Evolutionary conservation across 2,888 invertebrate species (phyloP).

Genomic region (Suillia variegata): DNA sequence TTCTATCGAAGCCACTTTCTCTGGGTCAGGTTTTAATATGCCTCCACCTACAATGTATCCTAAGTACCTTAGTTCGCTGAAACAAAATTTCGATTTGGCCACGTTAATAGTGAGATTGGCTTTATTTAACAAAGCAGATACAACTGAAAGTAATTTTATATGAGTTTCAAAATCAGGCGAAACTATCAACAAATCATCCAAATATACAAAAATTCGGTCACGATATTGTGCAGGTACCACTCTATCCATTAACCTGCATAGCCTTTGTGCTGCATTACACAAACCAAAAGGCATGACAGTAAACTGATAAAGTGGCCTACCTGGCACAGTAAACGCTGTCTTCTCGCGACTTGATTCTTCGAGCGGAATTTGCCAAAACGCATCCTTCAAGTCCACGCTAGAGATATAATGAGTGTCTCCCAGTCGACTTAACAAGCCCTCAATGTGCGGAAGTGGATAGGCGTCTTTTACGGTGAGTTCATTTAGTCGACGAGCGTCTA

Average conservation of each 20-base stretch:
- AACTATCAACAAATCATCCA: neutral
- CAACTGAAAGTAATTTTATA: conserved; percentile 4
- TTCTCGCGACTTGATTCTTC: neutral
- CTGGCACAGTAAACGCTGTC: neutral
- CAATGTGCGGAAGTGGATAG: neutral
- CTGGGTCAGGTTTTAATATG: conserved; percentile 16
- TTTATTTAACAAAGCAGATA: neutral
- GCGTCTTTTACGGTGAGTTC: neutral
- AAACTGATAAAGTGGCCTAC: neutral
- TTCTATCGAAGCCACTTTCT: conserved; percentile 7
- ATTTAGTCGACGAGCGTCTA: neutral
- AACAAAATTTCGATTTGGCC: conserved; percentile 21
- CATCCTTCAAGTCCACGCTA: neutral
- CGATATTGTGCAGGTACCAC: neutral
- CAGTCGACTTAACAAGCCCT: neutral
- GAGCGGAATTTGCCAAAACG: conserved; percentile 18
- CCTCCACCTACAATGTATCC: conserved; percentile 23
- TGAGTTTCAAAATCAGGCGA: neutral
- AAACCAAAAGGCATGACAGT: conserved; percentile 18
- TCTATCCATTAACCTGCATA: conserved; percentile 29
- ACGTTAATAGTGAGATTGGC: conserved; percentile 23
- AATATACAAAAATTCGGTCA: neutral
- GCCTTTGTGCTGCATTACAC: conserved; percentile 9
- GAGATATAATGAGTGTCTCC: neutral
- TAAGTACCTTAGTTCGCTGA: conserved; percentile 14